A percentile compares a stretch with the other conserved stretches of the same genome.
These are phyloP conservation scores for Enteromius afrohamiltoni DNA, from an alignment of 2,797 vertebrate species.

Conservation along the genomic window DNA sequence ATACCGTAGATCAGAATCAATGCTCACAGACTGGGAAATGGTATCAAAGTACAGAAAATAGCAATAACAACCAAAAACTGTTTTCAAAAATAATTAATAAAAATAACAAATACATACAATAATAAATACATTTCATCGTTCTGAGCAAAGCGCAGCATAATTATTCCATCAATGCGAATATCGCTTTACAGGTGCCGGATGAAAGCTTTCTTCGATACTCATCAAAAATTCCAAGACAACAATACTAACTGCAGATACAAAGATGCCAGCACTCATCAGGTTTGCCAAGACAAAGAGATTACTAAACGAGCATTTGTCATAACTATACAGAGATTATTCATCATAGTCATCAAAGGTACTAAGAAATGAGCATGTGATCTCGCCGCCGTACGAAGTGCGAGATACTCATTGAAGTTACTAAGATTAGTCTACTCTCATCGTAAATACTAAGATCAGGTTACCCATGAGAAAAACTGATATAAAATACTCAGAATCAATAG, in stretches of 20 bases:
- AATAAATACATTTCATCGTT: slow-evolving; percentile 6
- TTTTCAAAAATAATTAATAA: slow-evolving; percentile 5
- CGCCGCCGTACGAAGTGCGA: slow-evolving; percentile 14
- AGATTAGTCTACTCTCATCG: slow-evolving; percentile 27
- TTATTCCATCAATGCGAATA: slow-evolving; percentile 21
- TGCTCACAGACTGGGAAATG: not conserved
- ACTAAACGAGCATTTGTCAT: slow-evolving; percentile 40
- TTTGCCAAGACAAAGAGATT: slow-evolving; percentile 37
- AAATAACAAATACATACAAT: slow-evolving; percentile 31
- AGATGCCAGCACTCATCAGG: slow-evolving; percentile 12
- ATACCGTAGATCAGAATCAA: slow-evolving; percentile 20
- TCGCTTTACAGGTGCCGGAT: slow-evolving; percentile 23
- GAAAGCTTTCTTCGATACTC: slow-evolving; percentile 17
- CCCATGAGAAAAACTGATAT: slow-evolving; percentile 26
- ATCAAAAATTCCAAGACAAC: slow-evolving; percentile 15
- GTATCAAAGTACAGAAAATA: slow-evolving; percentile 30
- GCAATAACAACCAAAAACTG: slow-evolving; percentile 28
- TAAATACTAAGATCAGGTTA: slow-evolving; percentile 44
- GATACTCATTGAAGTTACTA: slow-evolving; percentile 49
- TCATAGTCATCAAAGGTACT: slow-evolving; percentile 37
- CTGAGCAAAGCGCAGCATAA: slow-evolving; percentile 13
- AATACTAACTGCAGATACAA: slow-evolving; percentile 28
- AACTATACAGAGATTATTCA: slow-evolving; percentile 46
- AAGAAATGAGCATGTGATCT: slow-evolving; percentile 34
- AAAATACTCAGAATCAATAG: slow-evolving; percentile 31